Base-by-base conservation (phyloP, 2,888 invertebrate genomes). In the Stenchaetothrips biformis region DNA sequence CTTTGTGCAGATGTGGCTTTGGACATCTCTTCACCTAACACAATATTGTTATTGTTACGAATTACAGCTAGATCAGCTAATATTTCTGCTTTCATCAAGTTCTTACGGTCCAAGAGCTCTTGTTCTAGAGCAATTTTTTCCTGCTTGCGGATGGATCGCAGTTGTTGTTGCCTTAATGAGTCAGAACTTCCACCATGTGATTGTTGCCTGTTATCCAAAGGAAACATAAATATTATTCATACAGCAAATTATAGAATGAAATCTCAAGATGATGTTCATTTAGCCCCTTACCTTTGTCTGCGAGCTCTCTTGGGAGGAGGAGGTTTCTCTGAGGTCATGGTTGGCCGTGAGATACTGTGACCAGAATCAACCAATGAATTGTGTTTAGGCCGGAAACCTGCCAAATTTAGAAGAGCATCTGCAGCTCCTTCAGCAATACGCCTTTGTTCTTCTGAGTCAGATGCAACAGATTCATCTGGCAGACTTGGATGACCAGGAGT, bases 361-460 rank as follows among this genome's bases (percentile, higher is more conserved):
- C 21, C 25, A 11, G 25, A 21, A 7, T 25, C 67, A 8, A 25
- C 7, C 25, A 11, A 25, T 2, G 13, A 18, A 13, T 74, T 25
- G 2, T 25, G 67, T 25, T 74, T 74, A 8, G 89, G 88, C 59
- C 85, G 86, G 67, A 90, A 90, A 8, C 93, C 93, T 0, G 94
- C 94, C 81, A 94, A 88, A 85, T 94, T 94, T 78, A 94, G 87
- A 82, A 94, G 87, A 0, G 94, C 94, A 84, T 94, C 93, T 0
- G 94, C 94, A 0, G 93, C 93, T 81, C 94, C 94, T 86, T 94
- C 94, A 77, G 92, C 92, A 83, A 93, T 92, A 84, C 92, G 91
- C 83, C 92, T 89, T 84, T 90, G 91, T 86, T 92, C 92, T 83
- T 92, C 92, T 79, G 91, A 88, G 84, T 91, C 91, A 83, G 88